Evolutionary conservation across 92 coral and sea anemone species (phyloP), one percentile per base, ranked within the genome.

Genomic region (Epizoanthus scotinus): DNA sequence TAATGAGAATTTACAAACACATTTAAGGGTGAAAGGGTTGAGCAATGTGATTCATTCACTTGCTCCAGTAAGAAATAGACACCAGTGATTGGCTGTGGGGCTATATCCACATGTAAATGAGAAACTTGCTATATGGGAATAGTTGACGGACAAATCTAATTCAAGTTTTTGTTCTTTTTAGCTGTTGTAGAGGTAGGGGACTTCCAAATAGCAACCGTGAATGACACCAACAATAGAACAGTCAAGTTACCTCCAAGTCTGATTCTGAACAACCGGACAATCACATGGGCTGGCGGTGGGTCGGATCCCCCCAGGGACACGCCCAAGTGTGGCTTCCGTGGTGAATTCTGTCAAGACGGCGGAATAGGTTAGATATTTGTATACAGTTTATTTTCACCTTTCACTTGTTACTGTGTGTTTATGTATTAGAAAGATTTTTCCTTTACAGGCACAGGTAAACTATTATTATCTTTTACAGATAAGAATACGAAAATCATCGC

Each of bases 321-420:
- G 2, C 98, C 98, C 7, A 5, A 2, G 0, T 95, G 98, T 82
- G 98, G 98, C 59, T 95, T 92, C 79, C 25, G 84, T 12, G 84
- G 83, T 13, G 97, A 92, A 73, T 74, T 90, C 38, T 90, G 98
- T 66, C 85, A 87, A 15, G 15, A 29, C 10, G 10, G 44, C 52
- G 71, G 71, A 79, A 79, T 79, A 26, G 77, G 66, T 64, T 13
- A 17, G 44, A 10, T 42, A 14, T 9, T 21, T 21, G 18, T 52
- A 44, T 44, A 0, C 52, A 44, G 52, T 44, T 44, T 44, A 2
- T 44, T 12, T 44, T 0, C 52, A 44, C 10, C 52, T 44, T 44
- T 44, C 15, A 44, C 52, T 44, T 44, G 14, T 9, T 44, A 44
- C 52, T 44, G 14, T 44, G 1, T 8, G 52, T 44, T 44, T 44